Base-by-base conservation (phyloP, 30 jellyfish, hydroid and myxozoan genomes). In the Hydra vulgaris region DNA sequence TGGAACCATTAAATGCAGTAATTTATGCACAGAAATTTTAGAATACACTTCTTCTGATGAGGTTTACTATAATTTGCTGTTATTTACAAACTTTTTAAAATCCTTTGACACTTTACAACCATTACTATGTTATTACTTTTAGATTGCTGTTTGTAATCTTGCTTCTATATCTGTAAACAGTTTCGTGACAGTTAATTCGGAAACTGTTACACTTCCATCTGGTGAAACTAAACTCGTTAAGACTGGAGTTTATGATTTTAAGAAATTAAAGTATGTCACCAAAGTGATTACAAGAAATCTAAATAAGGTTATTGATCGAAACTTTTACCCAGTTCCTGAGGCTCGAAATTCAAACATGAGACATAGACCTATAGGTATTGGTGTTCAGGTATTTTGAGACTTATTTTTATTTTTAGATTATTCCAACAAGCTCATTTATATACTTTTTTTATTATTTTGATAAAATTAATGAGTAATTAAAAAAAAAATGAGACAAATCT, bases 121-220 rank as follows among this genome's bases (percentile, higher is more conserved):
- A 70, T 7, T 70, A 8, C 17, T 22, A 17, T 70, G 76, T 70
- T 15, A 7, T 25, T 17, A 20, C 61, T 40, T 53, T 20, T 27
- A 90, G 97, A 87, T 84, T 85, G 99, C 99, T 77, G 99, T 94
- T 55, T 94, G 99, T 83, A 94, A 94, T 81, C 88, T 94, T 69
- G 97, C 97, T 17, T 94, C 99, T 26, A 82, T 94, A 25, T 95
- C 99, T 0, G 84, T 92, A 26, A 92, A 92, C 85, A 92, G 82
- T 88, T 92, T 92, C 76, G 95, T 92, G 67, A 81, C 83, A 25
- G 79, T 78, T 53, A 84, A 53, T 81, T 73, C 85, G 15, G 81
- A 82, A 22, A 84, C 73, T 52, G 78, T 25, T 23, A 56, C 68
- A 8, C 77, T 52, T 26, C 91, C 95, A 27, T 26, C 54, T 17